Percentiles rank a stretch among this genome's conserved stretches.
These are phyloP conservation scores for Nymphicus hollandicus DNA, from an alignment of 2,113 vertebrate species.

Conservation along the genomic window DNA sequence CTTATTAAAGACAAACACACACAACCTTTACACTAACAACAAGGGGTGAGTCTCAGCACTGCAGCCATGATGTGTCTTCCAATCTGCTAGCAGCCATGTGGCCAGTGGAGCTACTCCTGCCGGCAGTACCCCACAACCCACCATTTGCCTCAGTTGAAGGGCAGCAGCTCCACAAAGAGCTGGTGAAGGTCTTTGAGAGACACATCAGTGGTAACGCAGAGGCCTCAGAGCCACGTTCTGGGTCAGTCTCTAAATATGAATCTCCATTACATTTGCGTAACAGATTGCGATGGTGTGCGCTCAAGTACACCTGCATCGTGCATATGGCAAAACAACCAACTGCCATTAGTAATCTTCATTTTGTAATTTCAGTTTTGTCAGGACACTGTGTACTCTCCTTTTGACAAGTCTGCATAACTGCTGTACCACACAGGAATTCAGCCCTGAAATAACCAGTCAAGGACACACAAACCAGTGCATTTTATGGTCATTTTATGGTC, in stretches of 20 bases:
- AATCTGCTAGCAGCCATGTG: neutral
- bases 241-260: neutral
- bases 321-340: neutral
- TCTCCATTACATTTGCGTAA: neutral
- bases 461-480: neutral
- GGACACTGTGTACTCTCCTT: neutral
- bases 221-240: neutral
- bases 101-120: fast-evolving
- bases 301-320: neutral
- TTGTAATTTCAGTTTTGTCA: neutral
- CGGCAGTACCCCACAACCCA: neutral
- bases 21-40: neutral
- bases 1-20: fast-evolving
- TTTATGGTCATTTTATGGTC: fast-evolving
- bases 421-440: neutral
- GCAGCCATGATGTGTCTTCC: neutral
- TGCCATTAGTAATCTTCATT: neutral
- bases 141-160: neutral
- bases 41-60: neutral
- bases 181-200: neutral
- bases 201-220: fast-evolving
- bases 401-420: neutral
- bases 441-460: neutral
- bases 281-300: neutral
- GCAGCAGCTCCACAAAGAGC: neutral